Evolutionary conservation across 2,113 vertebrate species (phyloP).

Genomic region (Anser brachyrhynchus): DNA sequence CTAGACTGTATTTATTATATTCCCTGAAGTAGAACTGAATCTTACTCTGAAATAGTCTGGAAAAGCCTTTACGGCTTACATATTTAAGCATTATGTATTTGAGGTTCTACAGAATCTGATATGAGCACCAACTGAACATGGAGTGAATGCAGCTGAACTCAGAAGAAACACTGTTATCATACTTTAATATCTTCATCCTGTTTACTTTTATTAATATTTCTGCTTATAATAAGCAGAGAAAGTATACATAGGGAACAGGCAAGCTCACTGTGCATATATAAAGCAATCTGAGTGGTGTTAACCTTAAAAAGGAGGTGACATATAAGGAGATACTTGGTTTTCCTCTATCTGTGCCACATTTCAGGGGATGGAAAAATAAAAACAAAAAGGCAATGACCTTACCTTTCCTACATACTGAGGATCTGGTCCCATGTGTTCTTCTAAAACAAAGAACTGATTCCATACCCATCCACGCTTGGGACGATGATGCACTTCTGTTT

Average conservation of each 20-base stretch:
- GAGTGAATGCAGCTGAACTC: too few species aligned
- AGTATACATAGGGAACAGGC: not conserved
- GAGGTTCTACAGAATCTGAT: not conserved
- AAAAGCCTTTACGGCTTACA: not conserved
- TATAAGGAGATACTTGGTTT: not conserved
- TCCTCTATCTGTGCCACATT: not conserved
- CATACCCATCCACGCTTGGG: conserved; percentile 99
- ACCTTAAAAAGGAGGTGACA: not conserved
- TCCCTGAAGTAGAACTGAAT: not conserved
- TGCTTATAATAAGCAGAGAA: not conserved
- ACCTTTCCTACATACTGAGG: conserved; percentile 98
- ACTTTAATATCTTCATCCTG: not conserved
- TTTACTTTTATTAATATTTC: not conserved
- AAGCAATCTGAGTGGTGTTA: not conserved
- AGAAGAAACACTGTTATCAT: not conserved
- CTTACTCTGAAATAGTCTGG: not conserved
- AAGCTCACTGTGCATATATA: not conserved
- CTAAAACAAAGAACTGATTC: conserved; percentile 99
- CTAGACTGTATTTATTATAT: not conserved
- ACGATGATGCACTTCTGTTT: conserved; percentile 96
- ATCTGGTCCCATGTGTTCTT: conserved; percentile 97
- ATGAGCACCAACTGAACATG: too few species aligned
- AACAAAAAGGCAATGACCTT: not conserved
- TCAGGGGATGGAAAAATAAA: not conserved
- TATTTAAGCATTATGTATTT: not conserved